A percentile compares a stretch with the other conserved stretches of the same genome.
Evolutionary conservation across 1,140 invertebrate species (phyloP).

Genomic region (Zeugodacus cucurbitae): DNA sequence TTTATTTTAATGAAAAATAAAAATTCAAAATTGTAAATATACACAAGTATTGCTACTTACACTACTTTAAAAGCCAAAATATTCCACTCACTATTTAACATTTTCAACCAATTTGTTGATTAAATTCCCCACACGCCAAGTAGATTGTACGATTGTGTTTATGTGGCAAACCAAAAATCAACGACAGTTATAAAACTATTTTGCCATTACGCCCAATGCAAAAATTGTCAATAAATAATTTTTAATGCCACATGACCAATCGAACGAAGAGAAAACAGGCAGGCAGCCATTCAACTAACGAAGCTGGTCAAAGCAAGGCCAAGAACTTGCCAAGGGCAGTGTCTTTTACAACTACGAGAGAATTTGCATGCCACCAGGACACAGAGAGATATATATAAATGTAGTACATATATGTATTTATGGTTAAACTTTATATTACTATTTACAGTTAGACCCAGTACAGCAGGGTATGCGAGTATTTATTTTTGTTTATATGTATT

Average conservation of each 20-base stretch:
- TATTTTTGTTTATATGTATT: background rate
- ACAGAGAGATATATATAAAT: too few relatives aligned
- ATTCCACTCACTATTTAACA: too few relatives aligned
- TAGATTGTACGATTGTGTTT: background rate
- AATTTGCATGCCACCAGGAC: constrained; percentile 6
- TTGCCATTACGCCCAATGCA: background rate
- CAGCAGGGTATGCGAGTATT: too few relatives aligned
- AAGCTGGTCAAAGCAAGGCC: background rate
- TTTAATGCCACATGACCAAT: background rate
- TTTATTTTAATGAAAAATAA: too few relatives aligned
- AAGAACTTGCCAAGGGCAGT: background rate
- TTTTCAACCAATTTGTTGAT: too few relatives aligned
- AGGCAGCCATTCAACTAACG: background rate
- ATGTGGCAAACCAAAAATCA: background rate
- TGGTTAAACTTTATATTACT: too few relatives aligned
- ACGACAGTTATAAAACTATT: background rate
- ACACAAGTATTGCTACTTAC: too few relatives aligned
- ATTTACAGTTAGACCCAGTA: too few relatives aligned
- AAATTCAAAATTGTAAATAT: too few relatives aligned
- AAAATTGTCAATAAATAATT: constrained; percentile 1
- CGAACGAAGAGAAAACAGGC: background rate
- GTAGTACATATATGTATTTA: too few relatives aligned
- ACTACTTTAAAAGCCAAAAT: too few relatives aligned
- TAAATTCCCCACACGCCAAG: background rate
- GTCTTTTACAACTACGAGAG: background rate